A percentile compares a stretch with the other conserved stretches of the same genome.
These are phyloP conservation scores for Saccostrea glomerata DNA, from an alignment of 1,140 invertebrate genomes.

Conservation along the genomic window DNA sequence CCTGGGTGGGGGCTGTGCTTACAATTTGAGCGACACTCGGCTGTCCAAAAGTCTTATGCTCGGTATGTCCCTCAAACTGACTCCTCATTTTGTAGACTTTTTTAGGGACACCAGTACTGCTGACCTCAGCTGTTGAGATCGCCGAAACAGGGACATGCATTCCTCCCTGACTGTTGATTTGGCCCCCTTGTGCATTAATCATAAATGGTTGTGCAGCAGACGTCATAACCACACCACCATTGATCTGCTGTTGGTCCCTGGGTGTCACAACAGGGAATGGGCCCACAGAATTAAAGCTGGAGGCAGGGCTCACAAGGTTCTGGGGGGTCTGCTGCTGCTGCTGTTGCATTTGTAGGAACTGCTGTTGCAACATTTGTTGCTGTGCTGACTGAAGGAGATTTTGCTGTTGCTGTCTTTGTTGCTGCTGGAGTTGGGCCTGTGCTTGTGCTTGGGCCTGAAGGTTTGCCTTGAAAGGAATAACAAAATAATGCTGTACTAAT, in stretches of 20 bases:
- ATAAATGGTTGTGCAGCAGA: neutral
- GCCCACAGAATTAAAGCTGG: conserved; percentile 64
- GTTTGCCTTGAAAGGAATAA: conserved; percentile 47
- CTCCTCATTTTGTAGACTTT: conserved; percentile 59
- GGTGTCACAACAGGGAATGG: conserved; percentile 43
- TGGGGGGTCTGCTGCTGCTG: conserved; percentile 41
- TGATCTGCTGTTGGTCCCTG: conserved; percentile 46
- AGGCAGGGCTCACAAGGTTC: conserved; percentile 58
- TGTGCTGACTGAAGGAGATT: conserved; percentile 87
- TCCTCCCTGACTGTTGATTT: conserved; percentile 35
- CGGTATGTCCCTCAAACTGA: conserved; percentile 58
- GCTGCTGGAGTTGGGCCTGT: conserved; percentile 64
- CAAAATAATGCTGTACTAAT: neutral
- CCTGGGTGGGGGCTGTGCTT: neutral
- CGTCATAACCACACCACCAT: conserved; percentile 21
- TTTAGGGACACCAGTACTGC: conserved; percentile 50
- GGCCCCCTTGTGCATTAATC: neutral
- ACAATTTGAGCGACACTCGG: conserved; percentile 29
- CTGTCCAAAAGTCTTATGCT: conserved; percentile 54
- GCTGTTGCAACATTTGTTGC: conserved; percentile 85
- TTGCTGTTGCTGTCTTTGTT: conserved; percentile 69
- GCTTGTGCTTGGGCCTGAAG: conserved; percentile 60
- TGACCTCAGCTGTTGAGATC: conserved; percentile 35
- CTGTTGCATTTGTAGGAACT: conserved; percentile 82
- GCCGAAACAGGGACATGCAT: conserved; percentile 20